Evolutionary conservation across 2,113 vertebrate species (phyloP).

Genomic region (Marmota monax): DNA sequence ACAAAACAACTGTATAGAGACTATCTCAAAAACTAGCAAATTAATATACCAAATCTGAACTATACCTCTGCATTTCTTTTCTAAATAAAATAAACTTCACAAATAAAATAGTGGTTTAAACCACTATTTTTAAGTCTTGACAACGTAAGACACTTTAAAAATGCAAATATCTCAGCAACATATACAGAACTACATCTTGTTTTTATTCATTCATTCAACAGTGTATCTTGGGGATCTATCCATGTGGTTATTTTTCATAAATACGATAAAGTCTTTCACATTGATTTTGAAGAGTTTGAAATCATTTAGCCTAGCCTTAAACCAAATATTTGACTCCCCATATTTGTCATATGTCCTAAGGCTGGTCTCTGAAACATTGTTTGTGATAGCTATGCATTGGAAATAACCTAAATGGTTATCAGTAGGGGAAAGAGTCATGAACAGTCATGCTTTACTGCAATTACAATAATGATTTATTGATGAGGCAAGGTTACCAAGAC

Average conservation of each 20-base stretch:
- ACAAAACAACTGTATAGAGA: neutral
- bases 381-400: neutral
- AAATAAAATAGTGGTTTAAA: neutral
- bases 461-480: neutral
- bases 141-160: neutral
- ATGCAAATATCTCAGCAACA: neutral
- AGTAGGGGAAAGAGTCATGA: neutral
- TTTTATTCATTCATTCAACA: neutral
- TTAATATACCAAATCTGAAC: neutral
- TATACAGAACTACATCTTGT: neutral
- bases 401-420: neutral
- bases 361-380: neutral
- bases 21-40: neutral
- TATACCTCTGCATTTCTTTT: neutral
- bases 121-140: neutral
- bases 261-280: neutral
- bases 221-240: neutral
- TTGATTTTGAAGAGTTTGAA: slow-evolving; percentile 12
- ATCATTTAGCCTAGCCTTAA: neutral
- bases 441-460: neutral
- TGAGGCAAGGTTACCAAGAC: neutral
- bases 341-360: neutral
- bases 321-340: neutral
- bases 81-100: neutral
- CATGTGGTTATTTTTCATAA: neutral